A percentile compares a stretch with the other conserved stretches of the same genome.
Conservation (phyloP, 2,113 vertebrate species). For the Antigone vipio region DNA sequence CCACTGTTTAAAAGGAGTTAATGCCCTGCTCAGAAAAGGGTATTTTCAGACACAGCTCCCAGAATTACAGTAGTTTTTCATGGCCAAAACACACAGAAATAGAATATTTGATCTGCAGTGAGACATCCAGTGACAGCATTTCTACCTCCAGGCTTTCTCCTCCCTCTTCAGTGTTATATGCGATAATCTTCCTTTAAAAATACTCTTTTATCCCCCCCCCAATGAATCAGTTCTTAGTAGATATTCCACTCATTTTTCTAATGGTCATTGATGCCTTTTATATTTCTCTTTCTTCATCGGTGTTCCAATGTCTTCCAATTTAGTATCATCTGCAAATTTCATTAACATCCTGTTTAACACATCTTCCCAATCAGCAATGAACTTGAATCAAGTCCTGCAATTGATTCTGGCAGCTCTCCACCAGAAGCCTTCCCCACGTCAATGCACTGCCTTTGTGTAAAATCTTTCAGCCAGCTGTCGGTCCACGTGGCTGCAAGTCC, state of each 20-base stretch:
- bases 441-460: neutral
- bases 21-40: neutral
- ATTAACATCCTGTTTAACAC: neutral
- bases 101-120: neutral
- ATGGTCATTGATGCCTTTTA: neutral
- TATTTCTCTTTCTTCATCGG: neutral
- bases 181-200: neutral
- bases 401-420: neutral
- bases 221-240: neutral
- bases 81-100: neutral
- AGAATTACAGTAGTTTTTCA: neutral
- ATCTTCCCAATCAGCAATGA: neutral
- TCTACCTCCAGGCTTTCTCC: neutral
- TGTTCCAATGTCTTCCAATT: neutral
- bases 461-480: neutral
- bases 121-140: neutral
- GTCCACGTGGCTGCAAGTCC: accelerated
- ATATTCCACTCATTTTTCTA: neutral
- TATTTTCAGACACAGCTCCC: neutral
- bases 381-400: neutral
- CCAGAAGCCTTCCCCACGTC: neutral
- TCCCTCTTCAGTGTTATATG: neutral
- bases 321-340: neutral
- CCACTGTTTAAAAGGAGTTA: neutral
- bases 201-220: too few relatives aligned